A percentile compares a stretch with the other conserved stretches of the same genome.
Evolutionary conservation across 2,797 vertebrate genomes (phyloP).

Genomic region (Todus mexicanus): DNA sequence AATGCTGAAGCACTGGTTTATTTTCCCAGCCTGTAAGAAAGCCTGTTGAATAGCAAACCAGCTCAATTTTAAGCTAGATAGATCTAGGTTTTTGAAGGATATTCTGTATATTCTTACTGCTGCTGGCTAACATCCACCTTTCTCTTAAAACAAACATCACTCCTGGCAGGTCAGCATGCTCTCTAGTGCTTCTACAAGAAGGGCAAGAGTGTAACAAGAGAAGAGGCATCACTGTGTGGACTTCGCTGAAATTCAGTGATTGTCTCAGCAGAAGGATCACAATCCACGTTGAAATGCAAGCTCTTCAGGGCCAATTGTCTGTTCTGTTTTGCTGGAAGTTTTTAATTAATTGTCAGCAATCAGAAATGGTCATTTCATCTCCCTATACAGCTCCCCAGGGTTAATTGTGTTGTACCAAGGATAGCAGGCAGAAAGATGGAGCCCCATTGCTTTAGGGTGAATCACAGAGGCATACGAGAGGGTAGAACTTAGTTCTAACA

Average conservation of each 20-base stretch:
- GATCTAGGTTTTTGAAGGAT: background rate
- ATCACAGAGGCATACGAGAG: background rate
- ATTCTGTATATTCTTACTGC: background rate
- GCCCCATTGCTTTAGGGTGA: background rate
- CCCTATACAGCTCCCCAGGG: background rate
- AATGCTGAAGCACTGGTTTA: background rate
- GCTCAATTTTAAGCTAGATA: background rate
- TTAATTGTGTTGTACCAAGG: background rate
- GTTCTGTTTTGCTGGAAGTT: background rate
- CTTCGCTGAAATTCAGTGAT: background rate
- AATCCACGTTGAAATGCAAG: background rate
- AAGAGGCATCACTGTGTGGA: background rate
- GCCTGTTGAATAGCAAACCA: background rate
- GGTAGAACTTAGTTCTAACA: background rate
- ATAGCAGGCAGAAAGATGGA: background rate
- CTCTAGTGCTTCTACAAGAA: background rate
- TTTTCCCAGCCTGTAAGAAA: background rate
- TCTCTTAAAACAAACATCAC: background rate
- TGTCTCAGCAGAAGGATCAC: background rate
- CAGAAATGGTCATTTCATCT: background rate
- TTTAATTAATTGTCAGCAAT: background rate
- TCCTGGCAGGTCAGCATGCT: background rate
- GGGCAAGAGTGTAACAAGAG: background rate
- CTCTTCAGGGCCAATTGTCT: background rate
- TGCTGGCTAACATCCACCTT: background rate